Conservation (phyloP, 2,888 invertebrate species). For the Odontomyia ornata region DNA sequence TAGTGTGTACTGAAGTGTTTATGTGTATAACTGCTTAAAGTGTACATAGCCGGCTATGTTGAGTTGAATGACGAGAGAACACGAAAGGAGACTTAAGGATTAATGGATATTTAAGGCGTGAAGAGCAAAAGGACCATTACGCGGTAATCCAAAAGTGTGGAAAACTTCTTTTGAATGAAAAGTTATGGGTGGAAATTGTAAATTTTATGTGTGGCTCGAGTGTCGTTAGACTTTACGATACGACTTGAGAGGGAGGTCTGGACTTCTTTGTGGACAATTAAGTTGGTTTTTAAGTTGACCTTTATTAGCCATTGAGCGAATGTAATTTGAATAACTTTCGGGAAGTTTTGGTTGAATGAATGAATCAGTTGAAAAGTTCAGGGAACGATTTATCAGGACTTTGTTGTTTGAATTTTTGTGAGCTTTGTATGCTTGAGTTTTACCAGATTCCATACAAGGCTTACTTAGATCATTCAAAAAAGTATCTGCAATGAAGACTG, state of each 20-base stretch:
- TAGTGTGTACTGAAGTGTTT: constrained; percentile 19
- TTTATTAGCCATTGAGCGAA: constrained; percentile 28
- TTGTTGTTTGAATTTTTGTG: too few relatives aligned
- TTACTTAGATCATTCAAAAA: too few relatives aligned
- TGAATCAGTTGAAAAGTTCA: too few relatives aligned
- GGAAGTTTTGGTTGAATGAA: not conserved
- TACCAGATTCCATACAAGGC: too few relatives aligned
- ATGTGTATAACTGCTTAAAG: not conserved
- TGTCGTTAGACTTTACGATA: constrained; percentile 35
- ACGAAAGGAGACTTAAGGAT: constrained; percentile 20
- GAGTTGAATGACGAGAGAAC: not conserved
- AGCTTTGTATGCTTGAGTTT: too few relatives aligned
- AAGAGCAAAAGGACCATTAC: constrained; percentile 32
- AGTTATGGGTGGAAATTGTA: constrained; percentile 34
- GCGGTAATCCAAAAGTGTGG: constrained; percentile 39
- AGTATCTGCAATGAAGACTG: too few relatives aligned
- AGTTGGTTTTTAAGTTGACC: constrained; percentile 40
- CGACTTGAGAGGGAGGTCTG: not conserved
- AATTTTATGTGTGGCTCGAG: constrained; percentile 30
- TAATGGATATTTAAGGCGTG: constrained; percentile 28
- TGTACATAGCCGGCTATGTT: not conserved
- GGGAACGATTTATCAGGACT: too few relatives aligned
- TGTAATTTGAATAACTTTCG: constrained; percentile 34
- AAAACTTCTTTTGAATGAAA: constrained; percentile 39
- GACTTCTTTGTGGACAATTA: constrained; percentile 27